Conservation (phyloP, 2,113 vertebrate genomes). For the Apeltes quadracus region DNA sequence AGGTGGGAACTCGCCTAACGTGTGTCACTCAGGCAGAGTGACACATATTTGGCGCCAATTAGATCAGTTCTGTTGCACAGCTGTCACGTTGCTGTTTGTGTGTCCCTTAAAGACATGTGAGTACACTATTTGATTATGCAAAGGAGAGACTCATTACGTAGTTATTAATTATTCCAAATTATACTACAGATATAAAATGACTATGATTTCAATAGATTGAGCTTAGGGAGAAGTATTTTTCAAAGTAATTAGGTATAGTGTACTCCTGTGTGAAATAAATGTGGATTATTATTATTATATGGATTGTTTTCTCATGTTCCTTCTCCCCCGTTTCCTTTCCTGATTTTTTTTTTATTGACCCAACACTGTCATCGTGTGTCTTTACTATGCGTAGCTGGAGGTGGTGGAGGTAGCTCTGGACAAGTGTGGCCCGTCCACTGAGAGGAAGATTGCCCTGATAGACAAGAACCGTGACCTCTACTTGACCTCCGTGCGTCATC, state of each 20-base stretch:
- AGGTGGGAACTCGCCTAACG: constrained; percentile 78
- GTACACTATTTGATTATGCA: neutral
- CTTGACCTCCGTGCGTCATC: constrained; percentile 88
- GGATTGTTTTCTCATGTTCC: neutral
- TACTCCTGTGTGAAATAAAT: neutral
- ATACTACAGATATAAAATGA: neutral
- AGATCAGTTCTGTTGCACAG: neutral
- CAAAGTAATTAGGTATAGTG: neutral
- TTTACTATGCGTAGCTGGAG: constrained; percentile 83
- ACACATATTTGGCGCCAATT: neutral
- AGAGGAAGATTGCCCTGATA: constrained; percentile 93
- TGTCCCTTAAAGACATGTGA: neutral
- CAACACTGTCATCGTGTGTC: constrained; percentile 30
- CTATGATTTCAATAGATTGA: too few species aligned
- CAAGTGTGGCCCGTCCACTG: constrained; percentile 88
- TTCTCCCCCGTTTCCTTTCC: constrained; percentile 30
- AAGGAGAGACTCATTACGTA: neutral
- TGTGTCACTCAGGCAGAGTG: neutral
- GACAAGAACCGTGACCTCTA: constrained; percentile 97
- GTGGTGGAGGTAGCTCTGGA: constrained; percentile 92
- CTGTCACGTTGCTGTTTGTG: neutral
- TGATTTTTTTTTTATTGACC: constrained; percentile 46
- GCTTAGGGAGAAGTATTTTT: neutral
- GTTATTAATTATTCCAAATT: neutral
- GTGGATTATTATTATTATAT: neutral